Base-by-base conservation (phyloP, 2,113 vertebrate genomes). In the Picathartes gymnocephalus region DNA sequence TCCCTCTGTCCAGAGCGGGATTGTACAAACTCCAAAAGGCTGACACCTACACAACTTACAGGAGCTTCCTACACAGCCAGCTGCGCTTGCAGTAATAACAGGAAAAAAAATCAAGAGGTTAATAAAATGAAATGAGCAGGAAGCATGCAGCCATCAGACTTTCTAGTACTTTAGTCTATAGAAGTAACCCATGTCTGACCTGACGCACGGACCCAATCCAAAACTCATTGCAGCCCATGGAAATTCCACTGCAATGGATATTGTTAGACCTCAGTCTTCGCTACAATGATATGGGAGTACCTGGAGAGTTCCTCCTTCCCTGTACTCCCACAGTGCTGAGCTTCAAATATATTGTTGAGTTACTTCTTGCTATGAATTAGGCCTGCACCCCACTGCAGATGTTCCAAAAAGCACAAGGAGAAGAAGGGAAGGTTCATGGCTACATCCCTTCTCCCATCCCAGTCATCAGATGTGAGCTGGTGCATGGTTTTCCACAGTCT, bases 21-120 rank as follows among this genome's bases (percentile, higher is more conserved):
- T 54, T 83, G 25, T 51, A 23, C 64, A 81, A 66, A 69, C 51
- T 54, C 66, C 62, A 61, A 53, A 62, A 23, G 21, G n/a, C 37
- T 70, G 51, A 64, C 56, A 93, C 90, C 84, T 93, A 78, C 47
- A 48, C 33, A 68, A 20, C 31, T 33, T 53, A 20, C 37, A 58
- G 35, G 27, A 57, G 76, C 71, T 94, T 81, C 92, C 88, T 78
- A 74, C 56, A 71, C 25, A 89, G 71, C 50, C 60, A 64, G 73
- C 81, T 82, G 70, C 2, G 8, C 54, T 84, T 12, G 6, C 54
- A 86, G 76, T 42, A 76, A 83, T 45, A 81, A 76, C 76, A 91
- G 95, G 87, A 96, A 92, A 88, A 88, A 89, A 96, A 92, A 94
- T 92, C 56, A 86, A 79, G 76, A 92, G 58, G 66, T 97, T 94